phyloP scores from a whole-genome alignment of 2,888 invertebrate species.

The Carpatolechia fugitivella region DNA sequence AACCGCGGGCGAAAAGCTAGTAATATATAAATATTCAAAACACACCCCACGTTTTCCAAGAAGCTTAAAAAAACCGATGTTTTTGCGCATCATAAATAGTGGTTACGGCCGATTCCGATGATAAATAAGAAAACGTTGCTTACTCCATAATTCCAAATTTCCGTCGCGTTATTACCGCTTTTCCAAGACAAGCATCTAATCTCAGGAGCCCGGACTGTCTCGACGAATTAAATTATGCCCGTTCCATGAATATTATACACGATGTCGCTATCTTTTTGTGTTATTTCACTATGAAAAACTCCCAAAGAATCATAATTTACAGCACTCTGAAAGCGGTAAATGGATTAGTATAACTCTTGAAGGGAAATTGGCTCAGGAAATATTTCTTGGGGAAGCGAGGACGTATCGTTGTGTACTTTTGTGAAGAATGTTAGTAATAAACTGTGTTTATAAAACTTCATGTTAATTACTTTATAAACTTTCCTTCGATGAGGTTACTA shows the following conservation, averaged over 20 bases:
- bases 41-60: background rate
- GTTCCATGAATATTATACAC: constrained; percentile 76
- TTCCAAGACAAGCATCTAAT: constrained; percentile 60
- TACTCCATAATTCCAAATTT: constrained; percentile 67
- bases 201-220: constrained; percentile 57
- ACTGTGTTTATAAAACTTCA: too few relatives aligned
- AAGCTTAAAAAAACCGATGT: background rate
- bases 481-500: too few relatives aligned
- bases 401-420: background rate
- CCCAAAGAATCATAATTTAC: constrained; percentile 50
- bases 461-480: too few relatives aligned
- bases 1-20: too few relatives aligned
- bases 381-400: background rate
- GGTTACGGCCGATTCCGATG: constrained; percentile 12
- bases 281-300: constrained; percentile 42
- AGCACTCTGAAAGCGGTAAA: constrained; percentile 22
- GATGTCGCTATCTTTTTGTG: constrained; percentile 62
- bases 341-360: background rate
- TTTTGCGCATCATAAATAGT: background rate
- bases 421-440: background rate
- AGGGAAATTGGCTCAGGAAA: background rate
- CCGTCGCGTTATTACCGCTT: constrained; percentile 59
- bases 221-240: constrained; percentile 68
- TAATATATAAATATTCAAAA: too few relatives aligned
- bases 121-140: constrained; percentile 52